Base-by-base conservation (phyloP, 2,113 vertebrate species). In the Tachysurus fulvidraco region DNA sequence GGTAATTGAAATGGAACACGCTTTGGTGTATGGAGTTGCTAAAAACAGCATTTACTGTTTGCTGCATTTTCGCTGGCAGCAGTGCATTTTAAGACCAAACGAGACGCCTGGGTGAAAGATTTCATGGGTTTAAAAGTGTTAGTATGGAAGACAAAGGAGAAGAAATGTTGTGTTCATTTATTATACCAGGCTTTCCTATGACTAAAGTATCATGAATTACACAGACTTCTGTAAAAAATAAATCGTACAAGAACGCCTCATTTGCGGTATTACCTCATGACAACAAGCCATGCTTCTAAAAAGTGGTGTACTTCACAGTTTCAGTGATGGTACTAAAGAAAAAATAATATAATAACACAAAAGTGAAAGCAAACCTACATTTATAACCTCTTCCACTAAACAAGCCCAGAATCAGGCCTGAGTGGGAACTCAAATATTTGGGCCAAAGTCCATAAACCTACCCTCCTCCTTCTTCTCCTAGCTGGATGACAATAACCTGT, bases 391-490 rank as follows among this genome's bases (percentile, higher is more conserved):
- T 60, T 0, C 8, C 30, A 10, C 10, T 1, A 60, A 81, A 81
- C 2, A 1, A 44, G 78, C 55, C 11, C 21, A 44, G 50, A 81
- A 81, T 60, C 10, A 3, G 30, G 36, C 30, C 6, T 25, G 12
- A 60, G n/a, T 81, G 5, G 36, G 8, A 81, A 44, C 5, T 44
- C 5, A 25, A 60, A 60, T 25, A 81, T 81, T 41, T 8, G 13
- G 8, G 30, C 55, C 21, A 60, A 60, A 44, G 0, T 84, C 83
- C 71, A 83, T 86, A 84, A 73, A 79, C 59, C 23, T 85, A 41
- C 19, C 25, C 19, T 89, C 60, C 59, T 54, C 25, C 0, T 89
- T 78, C 50, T 88, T 86, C 1, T 89, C 81, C 60, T 88, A 85
- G 90, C 89, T 89, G 88, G n/a, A 85, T 19, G 25, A 16, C 52